Evolutionary conservation across 35 echinoderm and acorn worm genomes (phyloP).

Genomic region (Apostichopus parvimensis): DNA sequence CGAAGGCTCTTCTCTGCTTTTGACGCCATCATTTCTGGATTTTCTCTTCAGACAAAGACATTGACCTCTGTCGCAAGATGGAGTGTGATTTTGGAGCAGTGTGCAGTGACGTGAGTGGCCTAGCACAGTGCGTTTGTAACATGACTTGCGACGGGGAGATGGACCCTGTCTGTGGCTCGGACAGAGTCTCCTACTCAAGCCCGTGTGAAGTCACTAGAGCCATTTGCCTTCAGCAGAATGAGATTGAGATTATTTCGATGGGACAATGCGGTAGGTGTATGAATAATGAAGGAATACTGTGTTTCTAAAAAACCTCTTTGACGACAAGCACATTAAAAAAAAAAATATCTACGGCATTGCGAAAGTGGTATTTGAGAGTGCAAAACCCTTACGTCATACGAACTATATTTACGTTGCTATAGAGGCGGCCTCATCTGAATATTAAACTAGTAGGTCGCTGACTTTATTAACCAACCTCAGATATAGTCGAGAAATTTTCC

Average conservation of each 20-base stretch:
- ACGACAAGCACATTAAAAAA: no score
- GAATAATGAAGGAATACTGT: no score
- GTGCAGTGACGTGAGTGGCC: conserved; percentile 60
- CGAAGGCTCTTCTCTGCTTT: no score
- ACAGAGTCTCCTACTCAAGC: conserved; percentile 66
- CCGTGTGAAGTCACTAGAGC: conserved; percentile 62
- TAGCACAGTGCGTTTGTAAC: conserved; percentile 63
- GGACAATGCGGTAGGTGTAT: conserved; percentile 79
- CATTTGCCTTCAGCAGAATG: conserved; percentile 72
- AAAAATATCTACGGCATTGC: no score
- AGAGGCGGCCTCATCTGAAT: no score
- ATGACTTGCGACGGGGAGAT: conserved; percentile 52
- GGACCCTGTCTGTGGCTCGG: conserved; percentile 80
- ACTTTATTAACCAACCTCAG: no score
- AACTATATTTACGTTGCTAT: no score
- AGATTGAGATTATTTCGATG: conserved; percentile 57
- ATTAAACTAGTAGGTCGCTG: no score
- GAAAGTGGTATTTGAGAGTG: no score
- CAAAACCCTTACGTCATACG: no score
- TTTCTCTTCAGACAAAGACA: conserved; percentile 47
- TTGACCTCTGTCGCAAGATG: conserved; percentile 46
- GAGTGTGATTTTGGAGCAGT: conserved; percentile 65
- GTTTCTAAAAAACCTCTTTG: no score
- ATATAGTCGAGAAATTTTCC: no score
- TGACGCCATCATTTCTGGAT: not conserved